Conservation (phyloP, 2,797 vertebrate species). For the Pantherophis alleghaniensis region DNA sequence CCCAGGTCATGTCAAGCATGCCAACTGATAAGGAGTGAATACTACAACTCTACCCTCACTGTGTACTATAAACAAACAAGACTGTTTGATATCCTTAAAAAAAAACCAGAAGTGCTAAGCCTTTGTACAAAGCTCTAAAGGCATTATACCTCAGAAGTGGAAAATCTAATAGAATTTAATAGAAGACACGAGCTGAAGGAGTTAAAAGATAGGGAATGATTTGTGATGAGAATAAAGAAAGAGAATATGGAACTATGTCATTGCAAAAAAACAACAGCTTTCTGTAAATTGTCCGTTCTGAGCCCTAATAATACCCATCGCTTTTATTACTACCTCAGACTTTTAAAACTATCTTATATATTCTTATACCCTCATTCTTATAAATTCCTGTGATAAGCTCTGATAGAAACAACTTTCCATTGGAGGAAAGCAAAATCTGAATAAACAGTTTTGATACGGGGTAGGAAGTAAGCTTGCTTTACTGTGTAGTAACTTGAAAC, state of each 20-base stretch:
- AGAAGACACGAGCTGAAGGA: not conserved
- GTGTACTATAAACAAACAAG: constrained; percentile 55
- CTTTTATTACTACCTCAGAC: not conserved
- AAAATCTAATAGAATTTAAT: not conserved
- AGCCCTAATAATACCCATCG: not conserved
- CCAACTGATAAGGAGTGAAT: constrained; percentile 55
- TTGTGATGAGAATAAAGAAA: not conserved
- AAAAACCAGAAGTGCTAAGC: constrained; percentile 37
- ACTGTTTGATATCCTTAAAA: constrained; percentile 64
- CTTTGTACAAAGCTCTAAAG: constrained; percentile 32
- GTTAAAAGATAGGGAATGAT: not conserved
- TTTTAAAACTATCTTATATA: not conserved
- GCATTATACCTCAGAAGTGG: constrained; percentile 11
- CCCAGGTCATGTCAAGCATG: constrained; percentile 52
- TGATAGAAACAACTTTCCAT: not conserved
- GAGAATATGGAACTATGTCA: not conserved
- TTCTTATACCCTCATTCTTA: fast-evolving
- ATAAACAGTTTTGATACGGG: not conserved
- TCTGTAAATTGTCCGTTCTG: not conserved
- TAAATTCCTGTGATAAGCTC: not conserved
- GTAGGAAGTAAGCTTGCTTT: not conserved
- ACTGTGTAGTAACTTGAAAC: constrained; percentile 29
- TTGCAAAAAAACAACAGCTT: not conserved
- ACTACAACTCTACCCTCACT: constrained; percentile 40
- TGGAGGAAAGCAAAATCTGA: constrained; percentile 1